These are phyloP conservation scores for Ceramica pisi DNA, from an alignment of 2,888 invertebrate genomes.

Conservation along the genomic window DNA sequence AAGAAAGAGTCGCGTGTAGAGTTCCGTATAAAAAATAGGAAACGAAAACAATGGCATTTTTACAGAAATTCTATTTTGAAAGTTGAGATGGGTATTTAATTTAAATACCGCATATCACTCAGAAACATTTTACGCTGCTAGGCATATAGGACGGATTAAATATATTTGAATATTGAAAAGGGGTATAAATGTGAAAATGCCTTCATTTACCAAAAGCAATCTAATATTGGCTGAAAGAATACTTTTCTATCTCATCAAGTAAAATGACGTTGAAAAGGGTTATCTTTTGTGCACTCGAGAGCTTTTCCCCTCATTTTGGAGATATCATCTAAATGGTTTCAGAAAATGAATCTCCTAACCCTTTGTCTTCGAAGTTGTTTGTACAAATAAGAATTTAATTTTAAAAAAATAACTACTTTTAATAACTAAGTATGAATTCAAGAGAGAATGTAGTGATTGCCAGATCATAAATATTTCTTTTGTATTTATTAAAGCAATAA, in stretches of 20 bases:
- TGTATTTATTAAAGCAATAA: conserved; percentile 2
- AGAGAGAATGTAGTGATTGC: neutral
- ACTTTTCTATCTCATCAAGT: conserved; percentile 50
- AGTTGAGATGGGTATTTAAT: neutral
- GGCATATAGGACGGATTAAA: conserved; percentile 23
- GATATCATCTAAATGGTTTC: conserved; percentile 55
- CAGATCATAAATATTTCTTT: neutral
- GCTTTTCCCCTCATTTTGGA: conserved; percentile 42
- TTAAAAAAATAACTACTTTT: neutral
- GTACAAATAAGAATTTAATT: conserved; percentile 10
- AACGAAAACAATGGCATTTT: neutral
- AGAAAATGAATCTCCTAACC: conserved; percentile 32
- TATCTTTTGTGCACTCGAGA: conserved; percentile 44
- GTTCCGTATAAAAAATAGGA: conserved; percentile 12
- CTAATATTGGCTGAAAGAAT: conserved; percentile 40
- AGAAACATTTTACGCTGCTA: conserved; percentile 16
- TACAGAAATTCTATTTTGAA: conserved; percentile 6
- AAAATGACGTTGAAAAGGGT: conserved; percentile 52
- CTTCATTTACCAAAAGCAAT: conserved; percentile 25
- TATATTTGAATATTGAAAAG: neutral
- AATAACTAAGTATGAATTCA: neutral
- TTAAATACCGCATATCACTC: neutral
- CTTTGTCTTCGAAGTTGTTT: conserved; percentile 44
- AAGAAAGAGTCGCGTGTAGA: conserved; percentile 31
- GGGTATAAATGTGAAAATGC: neutral